These are phyloP conservation scores for Cryptocephalus moraei DNA, from an alignment of 2,888 invertebrate genomes.

Conservation along the genomic window DNA sequence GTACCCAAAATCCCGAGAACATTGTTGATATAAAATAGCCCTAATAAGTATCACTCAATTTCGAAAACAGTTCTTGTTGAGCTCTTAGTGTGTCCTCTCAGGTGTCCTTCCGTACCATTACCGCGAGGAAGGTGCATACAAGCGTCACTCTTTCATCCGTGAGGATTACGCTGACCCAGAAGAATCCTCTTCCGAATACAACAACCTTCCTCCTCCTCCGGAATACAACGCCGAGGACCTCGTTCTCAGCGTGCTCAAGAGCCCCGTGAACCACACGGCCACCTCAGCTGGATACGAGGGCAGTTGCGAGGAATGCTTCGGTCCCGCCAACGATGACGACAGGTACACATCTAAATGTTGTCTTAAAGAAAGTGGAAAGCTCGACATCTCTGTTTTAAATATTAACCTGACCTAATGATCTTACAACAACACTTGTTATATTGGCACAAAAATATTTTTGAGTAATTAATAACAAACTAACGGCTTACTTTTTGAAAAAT, in stretches of 20 bases:
- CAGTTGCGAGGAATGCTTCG: constrained; percentile 14
- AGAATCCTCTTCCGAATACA: constrained; percentile 1
- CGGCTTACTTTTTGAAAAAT: too few species aligned
- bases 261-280: constrained; percentile 42
- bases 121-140: constrained; percentile 8
- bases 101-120: neutral
- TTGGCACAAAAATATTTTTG: too few species aligned
- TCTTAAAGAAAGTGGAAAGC: too few species aligned
- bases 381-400: too few species aligned
- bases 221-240: constrained; percentile 38
- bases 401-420: too few species aligned
- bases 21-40: too few species aligned
- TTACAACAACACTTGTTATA: too few species aligned
- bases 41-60: too few species aligned
- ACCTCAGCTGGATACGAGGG: constrained; percentile 5
- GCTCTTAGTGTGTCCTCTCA: too few species aligned
- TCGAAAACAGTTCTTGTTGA: too few species aligned
- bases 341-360: constrained; percentile 4
- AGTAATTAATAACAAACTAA: too few species aligned
- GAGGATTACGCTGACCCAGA: constrained; percentile 11
- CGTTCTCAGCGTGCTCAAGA: constrained; percentile 49
- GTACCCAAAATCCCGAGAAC: too few species aligned
- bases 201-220: constrained; percentile 1
- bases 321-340: constrained; percentile 10
- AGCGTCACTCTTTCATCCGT: constrained; percentile 11